These are phyloP conservation scores for Takifugu ocellatus DNA, from an alignment of 2,797 vertebrate genomes.

Conservation along the genomic window DNA sequence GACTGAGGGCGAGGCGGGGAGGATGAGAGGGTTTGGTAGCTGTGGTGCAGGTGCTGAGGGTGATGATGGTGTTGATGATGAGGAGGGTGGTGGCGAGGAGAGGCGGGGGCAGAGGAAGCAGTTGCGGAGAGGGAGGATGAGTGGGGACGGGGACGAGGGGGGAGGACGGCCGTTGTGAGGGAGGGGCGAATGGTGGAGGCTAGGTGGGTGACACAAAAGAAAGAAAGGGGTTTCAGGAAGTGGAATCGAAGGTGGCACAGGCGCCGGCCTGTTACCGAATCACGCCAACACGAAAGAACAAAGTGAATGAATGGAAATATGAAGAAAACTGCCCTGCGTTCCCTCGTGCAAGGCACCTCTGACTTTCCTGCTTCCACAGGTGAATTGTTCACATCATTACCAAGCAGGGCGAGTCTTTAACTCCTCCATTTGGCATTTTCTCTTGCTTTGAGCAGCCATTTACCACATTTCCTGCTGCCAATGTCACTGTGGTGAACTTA, in stretches of 20 bases:
- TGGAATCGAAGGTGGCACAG: neutral
- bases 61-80: slow-evolving; percentile 16
- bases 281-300: neutral
- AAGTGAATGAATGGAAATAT: neutral
- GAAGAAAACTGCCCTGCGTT: neutral
- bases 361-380: neutral
- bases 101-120: slow-evolving; percentile 38
- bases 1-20: slow-evolving; percentile 28
- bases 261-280: too few relatives aligned
- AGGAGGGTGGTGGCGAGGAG: slow-evolving; percentile 8
- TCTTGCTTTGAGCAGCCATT: slow-evolving; percentile 6
- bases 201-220: neutral
- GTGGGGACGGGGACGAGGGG: slow-evolving; percentile 62
- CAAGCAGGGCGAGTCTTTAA: neutral
- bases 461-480: slow-evolving; percentile 3
- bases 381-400: neutral
- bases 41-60: slow-evolving; percentile 21
- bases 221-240: slow-evolving; percentile 2
- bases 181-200: slow-evolving; percentile 70
- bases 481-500: neutral
- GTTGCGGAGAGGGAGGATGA: slow-evolving; percentile 45
- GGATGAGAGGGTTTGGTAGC: slow-evolving; percentile 25
- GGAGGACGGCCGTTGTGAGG: slow-evolving; percentile 67
- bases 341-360: slow-evolving; percentile 32
- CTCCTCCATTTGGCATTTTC: neutral